Percentiles rank a stretch among this genome's conserved stretches.
Conservation (phyloP, 2,797 vertebrate species). For the Taenioides sp. region DNA sequence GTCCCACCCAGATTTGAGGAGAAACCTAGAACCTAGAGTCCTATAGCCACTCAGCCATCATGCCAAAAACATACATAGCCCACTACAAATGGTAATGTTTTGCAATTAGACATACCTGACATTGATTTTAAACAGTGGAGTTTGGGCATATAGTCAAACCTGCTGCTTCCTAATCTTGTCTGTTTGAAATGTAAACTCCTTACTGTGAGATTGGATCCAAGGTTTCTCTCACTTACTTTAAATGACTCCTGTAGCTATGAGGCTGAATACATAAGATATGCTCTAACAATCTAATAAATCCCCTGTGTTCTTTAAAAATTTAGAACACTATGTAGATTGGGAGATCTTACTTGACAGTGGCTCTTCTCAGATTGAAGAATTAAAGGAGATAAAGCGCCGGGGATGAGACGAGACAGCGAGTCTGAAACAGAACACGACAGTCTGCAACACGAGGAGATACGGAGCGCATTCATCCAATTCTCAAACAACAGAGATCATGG, state of each 20-base stretch:
- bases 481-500: slow-evolving; percentile 50
- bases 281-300: slow-evolving; percentile 12
- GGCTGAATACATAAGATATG: background rate
- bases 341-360: slow-evolving; percentile 26
- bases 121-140: too few species aligned
- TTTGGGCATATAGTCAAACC: background rate
- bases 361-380: slow-evolving; percentile 21
- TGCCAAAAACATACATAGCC: too few species aligned
- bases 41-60: too few species aligned
- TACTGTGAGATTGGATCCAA: background rate
- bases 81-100: too few species aligned
- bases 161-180: background rate
- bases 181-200: background rate
- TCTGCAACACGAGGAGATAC: slow-evolving; percentile 39
- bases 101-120: too few species aligned
- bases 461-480: slow-evolving; percentile 53
- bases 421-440: slow-evolving; percentile 46
- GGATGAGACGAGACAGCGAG: slow-evolving; percentile 37
- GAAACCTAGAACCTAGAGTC: too few species aligned
- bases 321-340: slow-evolving; percentile 1
- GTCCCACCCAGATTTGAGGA: too few species aligned
- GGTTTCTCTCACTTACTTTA: background rate
- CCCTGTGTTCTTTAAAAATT: slow-evolving; percentile 10
- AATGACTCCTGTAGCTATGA: background rate
- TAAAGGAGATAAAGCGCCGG: slow-evolving; percentile 20